phyloP scores from a whole-genome alignment of 2,888 invertebrate species.

The Euclidia mi region DNA sequence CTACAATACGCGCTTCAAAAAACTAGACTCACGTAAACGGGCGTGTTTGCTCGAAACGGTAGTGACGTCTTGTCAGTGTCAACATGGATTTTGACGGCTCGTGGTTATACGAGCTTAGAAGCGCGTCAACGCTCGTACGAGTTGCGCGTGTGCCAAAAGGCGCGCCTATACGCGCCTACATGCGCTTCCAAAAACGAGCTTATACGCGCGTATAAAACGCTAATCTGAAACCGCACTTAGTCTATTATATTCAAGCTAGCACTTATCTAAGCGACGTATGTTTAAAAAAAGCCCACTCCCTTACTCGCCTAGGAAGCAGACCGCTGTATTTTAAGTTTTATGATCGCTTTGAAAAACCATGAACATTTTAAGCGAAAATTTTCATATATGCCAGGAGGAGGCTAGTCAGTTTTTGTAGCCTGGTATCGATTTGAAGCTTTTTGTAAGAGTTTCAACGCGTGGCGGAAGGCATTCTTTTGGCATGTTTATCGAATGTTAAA shows the following conservation, averaged over 20 bases:
- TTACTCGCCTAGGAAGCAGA: constrained; percentile 31
- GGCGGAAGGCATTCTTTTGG: constrained; percentile 12
- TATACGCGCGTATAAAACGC: too few relatives aligned
- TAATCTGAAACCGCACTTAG: too few relatives aligned
- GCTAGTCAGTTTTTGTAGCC: constrained; percentile 18
- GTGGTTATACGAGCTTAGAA: too few relatives aligned
- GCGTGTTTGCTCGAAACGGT: too few relatives aligned
- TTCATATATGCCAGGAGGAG: constrained; percentile 36
- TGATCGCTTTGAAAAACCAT: constrained; percentile 36
- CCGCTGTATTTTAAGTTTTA: constrained; percentile 45
- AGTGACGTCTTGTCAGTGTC: too few relatives aligned
- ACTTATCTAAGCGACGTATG: constrained; percentile 14
- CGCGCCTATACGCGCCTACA: too few relatives aligned
- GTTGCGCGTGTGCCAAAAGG: too few relatives aligned
- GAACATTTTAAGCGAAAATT: constrained; percentile 29
- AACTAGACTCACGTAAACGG: too few relatives aligned
- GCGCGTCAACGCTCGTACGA: too few relatives aligned
- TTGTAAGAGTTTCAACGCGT: constrained; percentile 18
- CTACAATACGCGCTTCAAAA: too few relatives aligned
- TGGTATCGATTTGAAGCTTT: constrained; percentile 31
- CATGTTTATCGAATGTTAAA: constrained; percentile 3
- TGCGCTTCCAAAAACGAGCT: too few relatives aligned
- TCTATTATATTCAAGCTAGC: constrained; percentile 1
- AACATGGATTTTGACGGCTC: too few relatives aligned
- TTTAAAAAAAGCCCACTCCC: constrained; percentile 12